These are phyloP conservation scores for Boloria selene DNA, from an alignment of 2,888 invertebrate genomes.

Conservation along the genomic window DNA sequence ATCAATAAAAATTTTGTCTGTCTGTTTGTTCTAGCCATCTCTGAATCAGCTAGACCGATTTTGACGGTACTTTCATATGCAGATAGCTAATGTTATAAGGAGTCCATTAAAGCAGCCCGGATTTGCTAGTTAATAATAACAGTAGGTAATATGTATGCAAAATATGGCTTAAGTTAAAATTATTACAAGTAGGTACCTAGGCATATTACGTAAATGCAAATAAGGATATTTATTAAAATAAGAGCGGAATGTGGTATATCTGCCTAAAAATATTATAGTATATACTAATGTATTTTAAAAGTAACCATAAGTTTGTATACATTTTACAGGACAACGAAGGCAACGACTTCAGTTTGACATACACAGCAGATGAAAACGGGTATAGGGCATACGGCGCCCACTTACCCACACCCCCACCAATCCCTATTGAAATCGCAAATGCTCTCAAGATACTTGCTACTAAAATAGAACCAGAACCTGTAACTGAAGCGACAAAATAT, in stretches of 20 bases:
- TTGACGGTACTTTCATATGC: too few species aligned
- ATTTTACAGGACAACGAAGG: constrained; percentile 74
- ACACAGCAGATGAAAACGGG: constrained; percentile 80
- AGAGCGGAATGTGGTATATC: not conserved
- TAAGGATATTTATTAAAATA: too few species aligned
- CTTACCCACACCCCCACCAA: constrained; percentile 76
- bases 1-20: too few species aligned
- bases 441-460: constrained; percentile 79
- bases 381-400: constrained; percentile 75
- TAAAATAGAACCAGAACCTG: constrained; percentile 60
- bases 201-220: too few species aligned
- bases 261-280: not conserved
- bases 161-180: too few species aligned
- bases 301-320: not conserved
- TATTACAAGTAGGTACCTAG: too few species aligned
- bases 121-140: too few species aligned
- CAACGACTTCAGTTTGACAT: constrained; percentile 72
- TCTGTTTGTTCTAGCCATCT: too few species aligned
- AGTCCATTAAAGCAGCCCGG: too few species aligned
- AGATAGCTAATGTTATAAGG: too few species aligned
- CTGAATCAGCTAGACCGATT: too few species aligned
- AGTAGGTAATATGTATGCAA: too few species aligned
- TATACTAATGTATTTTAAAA: not conserved
- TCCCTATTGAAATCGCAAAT: constrained; percentile 80
- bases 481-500: constrained; percentile 1